These are phyloP conservation scores for Eulemur macaco DNA, from an alignment of 2,113 vertebrate species.

Conservation along the genomic window DNA sequence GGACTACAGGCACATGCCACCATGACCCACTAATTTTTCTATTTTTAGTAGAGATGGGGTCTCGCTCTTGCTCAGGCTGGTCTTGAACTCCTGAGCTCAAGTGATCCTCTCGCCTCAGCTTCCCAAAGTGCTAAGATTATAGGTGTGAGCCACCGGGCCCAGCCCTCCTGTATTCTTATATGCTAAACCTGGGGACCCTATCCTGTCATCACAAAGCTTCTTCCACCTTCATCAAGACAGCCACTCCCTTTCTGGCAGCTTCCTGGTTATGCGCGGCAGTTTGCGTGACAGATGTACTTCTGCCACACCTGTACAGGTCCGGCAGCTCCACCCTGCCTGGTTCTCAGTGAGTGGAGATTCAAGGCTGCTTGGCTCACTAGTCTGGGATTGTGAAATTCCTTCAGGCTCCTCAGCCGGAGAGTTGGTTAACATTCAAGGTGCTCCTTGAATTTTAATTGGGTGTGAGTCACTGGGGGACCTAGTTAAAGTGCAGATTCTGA, in stretches of 20 bases:
- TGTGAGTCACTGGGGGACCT: background rate
- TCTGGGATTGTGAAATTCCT: background rate
- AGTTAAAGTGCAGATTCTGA: background rate
- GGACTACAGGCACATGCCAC: too few relatives aligned
- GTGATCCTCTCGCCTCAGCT: too few relatives aligned
- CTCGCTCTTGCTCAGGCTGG: too few relatives aligned
- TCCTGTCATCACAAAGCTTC: too few relatives aligned
- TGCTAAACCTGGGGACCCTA: background rate
- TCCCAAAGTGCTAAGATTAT: too few relatives aligned
- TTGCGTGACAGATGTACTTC: too few relatives aligned
- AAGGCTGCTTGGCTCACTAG: background rate
- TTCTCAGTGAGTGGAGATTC: background rate
- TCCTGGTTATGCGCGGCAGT: background rate
- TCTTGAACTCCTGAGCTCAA: too few relatives aligned
- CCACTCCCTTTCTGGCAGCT: background rate
- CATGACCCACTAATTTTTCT: too few relatives aligned
- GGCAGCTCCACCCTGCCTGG: background rate
- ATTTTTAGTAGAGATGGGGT: too few relatives aligned
- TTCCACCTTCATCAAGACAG: background rate
- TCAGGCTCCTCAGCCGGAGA: background rate
- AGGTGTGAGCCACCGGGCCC: too few relatives aligned
- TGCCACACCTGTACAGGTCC: rapidly evolving
- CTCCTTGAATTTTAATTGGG: background rate
- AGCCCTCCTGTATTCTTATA: background rate
- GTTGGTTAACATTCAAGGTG: background rate